Evolutionary conservation across 35 echinoderm and acorn worm genomes (phyloP).

Genomic region (Anneissia japonica): DNA sequence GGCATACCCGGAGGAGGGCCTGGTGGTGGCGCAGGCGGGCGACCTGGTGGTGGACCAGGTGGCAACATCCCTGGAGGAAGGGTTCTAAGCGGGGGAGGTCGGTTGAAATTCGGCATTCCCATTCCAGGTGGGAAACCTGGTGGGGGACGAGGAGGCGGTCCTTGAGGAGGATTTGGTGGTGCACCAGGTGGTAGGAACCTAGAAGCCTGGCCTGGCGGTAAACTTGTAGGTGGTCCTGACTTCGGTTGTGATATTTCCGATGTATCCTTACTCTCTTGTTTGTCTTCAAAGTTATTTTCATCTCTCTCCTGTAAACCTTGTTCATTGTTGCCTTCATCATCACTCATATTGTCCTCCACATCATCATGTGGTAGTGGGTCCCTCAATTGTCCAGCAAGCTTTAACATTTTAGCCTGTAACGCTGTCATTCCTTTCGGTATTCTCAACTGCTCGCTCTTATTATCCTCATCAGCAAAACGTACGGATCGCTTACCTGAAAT

Average conservation of each 20-base stretch:
- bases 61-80: conserved; percentile 77
- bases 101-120: conserved; percentile 50
- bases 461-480: conserved; percentile 40
- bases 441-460: conserved; percentile 29
- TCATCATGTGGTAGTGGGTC: not conserved
- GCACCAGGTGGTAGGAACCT: not conserved
- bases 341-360: conserved; percentile 12
- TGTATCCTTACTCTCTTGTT: not conserved
- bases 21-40: conserved; percentile 74
- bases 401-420: conserved; percentile 86
- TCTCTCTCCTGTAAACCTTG: conserved; percentile 33
- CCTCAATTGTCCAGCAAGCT: conserved; percentile 70
- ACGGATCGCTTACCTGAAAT: conserved; percentile 23
- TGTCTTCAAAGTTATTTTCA: conserved; percentile 25
- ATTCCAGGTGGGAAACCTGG: conserved; percentile 62
- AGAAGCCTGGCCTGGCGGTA: not conserved
- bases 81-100: conserved; percentile 60
- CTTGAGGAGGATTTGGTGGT: conserved; percentile 28
- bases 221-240: not conserved
- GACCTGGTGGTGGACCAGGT: conserved; percentile 60
- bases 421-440: conserved; percentile 91
- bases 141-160: conserved; percentile 60
- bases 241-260: not conserved
- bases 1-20: conserved; percentile 78
- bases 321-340: conserved; percentile 55